Evolutionary conservation across 2,113 vertebrate genomes (phyloP).

Genomic region (Salminus brasiliensis): DNA sequence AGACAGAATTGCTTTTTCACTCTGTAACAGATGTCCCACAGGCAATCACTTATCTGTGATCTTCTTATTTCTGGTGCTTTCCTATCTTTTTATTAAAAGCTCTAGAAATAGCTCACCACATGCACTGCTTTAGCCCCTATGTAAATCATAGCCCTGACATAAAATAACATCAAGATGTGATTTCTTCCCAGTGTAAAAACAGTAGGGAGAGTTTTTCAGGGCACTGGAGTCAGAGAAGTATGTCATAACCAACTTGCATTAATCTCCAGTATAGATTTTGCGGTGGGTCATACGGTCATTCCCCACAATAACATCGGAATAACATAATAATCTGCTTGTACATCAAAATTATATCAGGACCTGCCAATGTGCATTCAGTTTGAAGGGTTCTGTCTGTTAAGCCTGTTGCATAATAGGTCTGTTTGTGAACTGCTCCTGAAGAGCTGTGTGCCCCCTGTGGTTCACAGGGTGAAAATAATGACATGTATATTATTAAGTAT

Average conservation of each 20-base stretch:
- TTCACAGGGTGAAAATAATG: background rate
- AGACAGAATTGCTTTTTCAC: no score
- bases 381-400: background rate
- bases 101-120: background rate
- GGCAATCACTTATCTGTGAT: background rate
- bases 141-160: background rate
- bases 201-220: background rate
- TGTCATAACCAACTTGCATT: conserved; percentile 7
- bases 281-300: background rate
- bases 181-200: background rate
- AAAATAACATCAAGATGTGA: background rate
- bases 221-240: background rate
- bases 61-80: no score
- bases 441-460: conserved; percentile 19
- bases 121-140: background rate
- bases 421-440: background rate
- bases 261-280: conserved; percentile 1
- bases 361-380: background rate
- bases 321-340: background rate
- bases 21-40: background rate
- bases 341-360: conserved; percentile 9
- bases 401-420: conserved; percentile 11
- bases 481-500: background rate
- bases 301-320: background rate
- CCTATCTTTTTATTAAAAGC: no score